phyloP scores from a whole-genome alignment of 2,888 invertebrate species.

The Isoperla grammatica region DNA sequence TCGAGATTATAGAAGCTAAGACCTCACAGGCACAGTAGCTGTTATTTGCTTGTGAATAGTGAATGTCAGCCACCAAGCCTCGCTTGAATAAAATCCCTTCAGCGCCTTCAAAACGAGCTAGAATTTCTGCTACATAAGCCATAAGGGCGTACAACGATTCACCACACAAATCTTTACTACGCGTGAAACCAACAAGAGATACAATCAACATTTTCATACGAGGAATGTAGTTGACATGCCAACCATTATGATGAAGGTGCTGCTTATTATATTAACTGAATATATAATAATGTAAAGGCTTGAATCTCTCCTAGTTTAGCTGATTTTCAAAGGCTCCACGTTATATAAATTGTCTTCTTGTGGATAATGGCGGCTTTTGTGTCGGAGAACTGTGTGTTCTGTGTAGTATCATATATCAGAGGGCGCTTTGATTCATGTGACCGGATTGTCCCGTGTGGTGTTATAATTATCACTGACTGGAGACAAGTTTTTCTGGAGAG shows the following conservation, averaged over 20 bases:
- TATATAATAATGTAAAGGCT: neutral
- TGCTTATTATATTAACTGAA: constrained; percentile 6
- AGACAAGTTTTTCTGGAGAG: neutral
- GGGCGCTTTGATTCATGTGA: constrained; percentile 1
- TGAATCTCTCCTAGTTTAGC: neutral
- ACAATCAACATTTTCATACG: neutral
- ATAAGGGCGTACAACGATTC: neutral
- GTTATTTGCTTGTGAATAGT: too few species aligned
- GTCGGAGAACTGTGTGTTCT: neutral
- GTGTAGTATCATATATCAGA: constrained; percentile 10
- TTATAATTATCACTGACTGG: constrained; percentile 10
- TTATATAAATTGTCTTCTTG: constrained; percentile 13
- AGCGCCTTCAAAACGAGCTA: too few species aligned
- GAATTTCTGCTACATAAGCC: too few species aligned
- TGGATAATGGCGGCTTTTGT: neutral
- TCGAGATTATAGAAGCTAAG: too few species aligned
- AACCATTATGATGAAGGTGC: neutral
- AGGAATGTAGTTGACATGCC: constrained; percentile 1
- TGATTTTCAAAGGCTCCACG: constrained; percentile 12
- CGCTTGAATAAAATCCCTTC: too few species aligned
- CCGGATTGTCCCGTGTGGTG: constrained; percentile 3
- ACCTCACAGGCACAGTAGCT: too few species aligned
- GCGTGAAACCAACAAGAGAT: neutral
- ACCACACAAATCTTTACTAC: neutral
- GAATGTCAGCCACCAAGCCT: too few species aligned